Conservation (phyloP, 2,888 invertebrate genomes). For the Dasysyrphus tricinctus region DNA sequence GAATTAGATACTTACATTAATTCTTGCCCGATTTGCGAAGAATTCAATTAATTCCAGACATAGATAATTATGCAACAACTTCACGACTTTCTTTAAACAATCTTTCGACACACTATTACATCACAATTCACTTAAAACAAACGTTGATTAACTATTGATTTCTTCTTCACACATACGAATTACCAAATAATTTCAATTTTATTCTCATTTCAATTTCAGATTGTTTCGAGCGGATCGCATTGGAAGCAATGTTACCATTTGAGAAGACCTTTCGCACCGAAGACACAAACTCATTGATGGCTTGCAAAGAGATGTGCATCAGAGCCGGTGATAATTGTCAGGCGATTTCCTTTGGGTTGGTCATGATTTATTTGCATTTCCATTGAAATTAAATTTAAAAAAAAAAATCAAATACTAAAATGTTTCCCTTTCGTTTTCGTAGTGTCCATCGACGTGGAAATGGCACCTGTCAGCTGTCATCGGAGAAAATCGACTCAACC, state of each 20-base stretch:
- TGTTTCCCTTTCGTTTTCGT: constrained; percentile 35
- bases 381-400: constrained; percentile 8
- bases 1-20: too few species aligned
- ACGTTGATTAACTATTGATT: background rate
- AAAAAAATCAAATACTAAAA: constrained; percentile 12
- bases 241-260: constrained; percentile 86
- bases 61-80: constrained; percentile 12
- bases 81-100: constrained; percentile 11
- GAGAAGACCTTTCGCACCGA: constrained; percentile 86
- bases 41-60: background rate
- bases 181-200: constrained; percentile 30
- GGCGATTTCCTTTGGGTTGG: constrained; percentile 87
- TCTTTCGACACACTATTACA: background rate
- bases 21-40: background rate
- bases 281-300: constrained; percentile 85
- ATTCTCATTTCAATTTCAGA: constrained; percentile 82
- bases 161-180: background rate
- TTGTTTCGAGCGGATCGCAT: constrained; percentile 87
- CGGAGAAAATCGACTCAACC: constrained; percentile 83
- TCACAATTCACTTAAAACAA: background rate
- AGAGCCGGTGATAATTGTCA: constrained; percentile 86
- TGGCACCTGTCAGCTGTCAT: constrained; percentile 86
- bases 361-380: constrained; percentile 53
- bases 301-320: constrained; percentile 87
- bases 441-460: constrained; percentile 87